Conservation (phyloP, 23 tunicate genomes). For the Phallusia fumigata region DNA sequence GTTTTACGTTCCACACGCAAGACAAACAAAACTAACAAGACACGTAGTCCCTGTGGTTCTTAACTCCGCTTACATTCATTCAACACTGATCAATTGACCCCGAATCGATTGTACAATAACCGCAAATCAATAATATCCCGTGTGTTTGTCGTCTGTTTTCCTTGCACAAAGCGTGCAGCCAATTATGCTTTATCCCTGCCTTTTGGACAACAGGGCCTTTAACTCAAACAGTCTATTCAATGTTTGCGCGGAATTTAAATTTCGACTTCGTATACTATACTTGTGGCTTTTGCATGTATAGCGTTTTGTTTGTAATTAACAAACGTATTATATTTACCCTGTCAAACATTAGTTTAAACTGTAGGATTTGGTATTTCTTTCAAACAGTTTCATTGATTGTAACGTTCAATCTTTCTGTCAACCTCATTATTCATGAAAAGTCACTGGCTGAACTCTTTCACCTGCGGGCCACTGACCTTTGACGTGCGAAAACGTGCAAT, state of each 20-base stretch:
- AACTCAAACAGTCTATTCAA: neutral
- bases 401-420: no score
- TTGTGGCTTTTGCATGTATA: no score
- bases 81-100: neutral
- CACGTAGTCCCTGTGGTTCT: neutral
- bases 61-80: conserved; percentile 3
- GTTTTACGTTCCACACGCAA: no score
- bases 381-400: no score
- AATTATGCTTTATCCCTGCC: neutral
- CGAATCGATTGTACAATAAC: neutral
- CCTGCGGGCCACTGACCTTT: neutral
- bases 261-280: no score
- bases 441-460: neutral
- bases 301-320: no score
- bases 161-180: neutral
- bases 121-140: neutral
- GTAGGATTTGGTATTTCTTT: no score
- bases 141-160: neutral
- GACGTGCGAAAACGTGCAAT: conserved; percentile 1
- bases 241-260: neutral
- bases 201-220: neutral
- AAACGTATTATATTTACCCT: no score
- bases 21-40: no score
- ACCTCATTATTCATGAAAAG: no score
- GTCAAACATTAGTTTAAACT: no score